Evolutionary conservation across 2,113 vertebrate genomes (phyloP).

Genomic region (Thalassarche chlororhynchos): DNA sequence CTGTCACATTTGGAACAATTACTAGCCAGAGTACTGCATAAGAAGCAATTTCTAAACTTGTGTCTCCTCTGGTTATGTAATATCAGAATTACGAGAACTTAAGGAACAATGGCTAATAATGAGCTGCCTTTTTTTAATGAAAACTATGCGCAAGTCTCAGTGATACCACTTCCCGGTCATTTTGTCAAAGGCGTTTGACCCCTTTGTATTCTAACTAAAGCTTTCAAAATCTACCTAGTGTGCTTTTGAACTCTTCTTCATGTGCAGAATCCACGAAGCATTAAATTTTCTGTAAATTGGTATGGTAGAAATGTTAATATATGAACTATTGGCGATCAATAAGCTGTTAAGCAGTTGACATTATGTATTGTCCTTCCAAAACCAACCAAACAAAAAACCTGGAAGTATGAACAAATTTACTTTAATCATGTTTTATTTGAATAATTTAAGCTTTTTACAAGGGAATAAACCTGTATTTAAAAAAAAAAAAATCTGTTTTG

Average conservation of each 20-base stretch:
- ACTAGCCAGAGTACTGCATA: background rate
- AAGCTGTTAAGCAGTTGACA: background rate
- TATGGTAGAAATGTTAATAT: background rate
- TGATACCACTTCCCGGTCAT: background rate
- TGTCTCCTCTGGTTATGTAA: background rate
- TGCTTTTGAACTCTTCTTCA: background rate
- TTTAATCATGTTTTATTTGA: slow-evolving; percentile 26
- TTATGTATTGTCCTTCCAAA: background rate
- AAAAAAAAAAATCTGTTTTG: background rate
- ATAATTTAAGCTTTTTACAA: background rate
- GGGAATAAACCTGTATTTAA: slow-evolving; percentile 1
- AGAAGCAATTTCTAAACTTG: background rate
- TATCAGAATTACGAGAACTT: background rate
- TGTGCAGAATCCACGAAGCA: background rate
- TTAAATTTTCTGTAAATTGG: background rate
- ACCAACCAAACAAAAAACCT: background rate
- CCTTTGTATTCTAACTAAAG: background rate
- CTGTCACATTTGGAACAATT: background rate
- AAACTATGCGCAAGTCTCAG: background rate
- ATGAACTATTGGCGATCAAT: background rate
- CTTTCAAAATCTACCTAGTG: background rate
- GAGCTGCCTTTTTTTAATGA: background rate
- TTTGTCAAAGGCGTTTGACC: background rate
- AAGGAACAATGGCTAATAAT: background rate
- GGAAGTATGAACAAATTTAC: background rate